Conservation (phyloP, 1,140 invertebrate species). For the Riptortus pedestris region DNA sequence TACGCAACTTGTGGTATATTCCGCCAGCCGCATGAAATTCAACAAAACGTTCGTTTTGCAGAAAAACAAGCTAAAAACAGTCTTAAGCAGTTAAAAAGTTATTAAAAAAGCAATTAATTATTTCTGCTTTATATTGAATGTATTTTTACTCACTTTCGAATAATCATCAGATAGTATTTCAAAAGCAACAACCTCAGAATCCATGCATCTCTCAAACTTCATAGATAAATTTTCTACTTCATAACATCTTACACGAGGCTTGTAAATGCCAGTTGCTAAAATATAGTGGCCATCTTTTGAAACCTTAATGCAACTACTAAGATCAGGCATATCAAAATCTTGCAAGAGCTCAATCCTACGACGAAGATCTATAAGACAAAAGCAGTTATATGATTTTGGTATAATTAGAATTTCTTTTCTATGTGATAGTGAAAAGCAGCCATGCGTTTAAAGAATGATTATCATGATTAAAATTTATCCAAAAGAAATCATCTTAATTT, state of each 20-base stretch:
- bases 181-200: conserved; percentile 86
- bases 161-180: conserved; percentile 83
- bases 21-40: conserved; percentile 93
- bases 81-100: conserved; percentile 27
- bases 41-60: conserved; percentile 78
- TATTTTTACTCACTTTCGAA: conserved; percentile 53
- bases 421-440: background rate
- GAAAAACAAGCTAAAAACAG: conserved; percentile 56
- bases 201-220: conserved; percentile 97
- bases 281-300: conserved; percentile 91
- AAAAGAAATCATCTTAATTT: background rate
- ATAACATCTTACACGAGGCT: conserved; percentile 90
- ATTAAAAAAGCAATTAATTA: background rate
- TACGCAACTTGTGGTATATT: conserved; percentile 77
- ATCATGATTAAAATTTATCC: conserved; percentile 10
- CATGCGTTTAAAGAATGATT: conserved; percentile 16
- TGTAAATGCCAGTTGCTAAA: conserved; percentile 89
- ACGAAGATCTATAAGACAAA: conserved; percentile 53
- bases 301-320: conserved; percentile 73
- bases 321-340: conserved; percentile 97
- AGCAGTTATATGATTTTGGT: conserved; percentile 10
- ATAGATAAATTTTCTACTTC: conserved; percentile 92
- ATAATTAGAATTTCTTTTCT: background rate
- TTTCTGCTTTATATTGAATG: background rate
- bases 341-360: conserved; percentile 92